A percentile compares a stretch with the other conserved stretches of the same genome.
phyloP scores from a whole-genome alignment of 2,797 vertebrate genomes.

The Leptoclinus maculatus region DNA sequence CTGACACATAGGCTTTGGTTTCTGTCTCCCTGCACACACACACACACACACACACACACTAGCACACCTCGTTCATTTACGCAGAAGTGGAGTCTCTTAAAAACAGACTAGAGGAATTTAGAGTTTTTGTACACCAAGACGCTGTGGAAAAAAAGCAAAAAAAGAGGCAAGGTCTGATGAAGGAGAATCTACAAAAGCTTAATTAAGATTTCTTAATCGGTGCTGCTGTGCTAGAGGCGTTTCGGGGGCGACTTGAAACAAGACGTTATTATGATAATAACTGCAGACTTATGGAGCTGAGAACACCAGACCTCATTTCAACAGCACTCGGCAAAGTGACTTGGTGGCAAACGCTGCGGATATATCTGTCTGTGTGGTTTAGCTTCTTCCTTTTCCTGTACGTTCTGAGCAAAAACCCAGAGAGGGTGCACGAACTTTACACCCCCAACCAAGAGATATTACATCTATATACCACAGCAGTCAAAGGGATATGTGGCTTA shows the following conservation, averaged over 20 bases:
- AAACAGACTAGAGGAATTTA: conserved; percentile 56
- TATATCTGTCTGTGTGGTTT: conserved; percentile 51
- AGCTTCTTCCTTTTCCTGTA: conserved; percentile 58
- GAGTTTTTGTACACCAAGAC: conserved; percentile 59
- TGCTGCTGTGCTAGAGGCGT: conserved; percentile 79
- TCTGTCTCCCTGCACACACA: conserved; percentile 36
- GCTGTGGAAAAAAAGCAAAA: conserved; percentile 35
- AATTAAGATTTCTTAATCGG: conserved; percentile 85
- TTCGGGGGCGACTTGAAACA: conserved; percentile 80
- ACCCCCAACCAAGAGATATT: conserved; percentile 13
- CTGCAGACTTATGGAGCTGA: conserved; percentile 73
- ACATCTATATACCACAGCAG: conserved; percentile 1
- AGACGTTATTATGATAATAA: conserved; percentile 84
- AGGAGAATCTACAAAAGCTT: conserved; percentile 83
- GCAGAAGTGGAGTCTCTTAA: conserved; percentile 54
- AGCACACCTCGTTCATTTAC: conserved; percentile 55
- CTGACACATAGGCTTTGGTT: conserved; percentile 73
- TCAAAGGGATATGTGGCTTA: neutral
- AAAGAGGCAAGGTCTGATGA: conserved; percentile 81
- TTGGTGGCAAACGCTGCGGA: conserved; percentile 23
- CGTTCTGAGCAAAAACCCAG: conserved; percentile 36
- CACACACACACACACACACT: conserved; percentile 34
- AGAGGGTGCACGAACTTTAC: conserved; percentile 12
- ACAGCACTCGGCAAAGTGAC: conserved; percentile 39
- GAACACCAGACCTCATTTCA: conserved; percentile 72